Conservation (phyloP, 2,113 vertebrate species). For the Hippocampus barbouri region DNA sequence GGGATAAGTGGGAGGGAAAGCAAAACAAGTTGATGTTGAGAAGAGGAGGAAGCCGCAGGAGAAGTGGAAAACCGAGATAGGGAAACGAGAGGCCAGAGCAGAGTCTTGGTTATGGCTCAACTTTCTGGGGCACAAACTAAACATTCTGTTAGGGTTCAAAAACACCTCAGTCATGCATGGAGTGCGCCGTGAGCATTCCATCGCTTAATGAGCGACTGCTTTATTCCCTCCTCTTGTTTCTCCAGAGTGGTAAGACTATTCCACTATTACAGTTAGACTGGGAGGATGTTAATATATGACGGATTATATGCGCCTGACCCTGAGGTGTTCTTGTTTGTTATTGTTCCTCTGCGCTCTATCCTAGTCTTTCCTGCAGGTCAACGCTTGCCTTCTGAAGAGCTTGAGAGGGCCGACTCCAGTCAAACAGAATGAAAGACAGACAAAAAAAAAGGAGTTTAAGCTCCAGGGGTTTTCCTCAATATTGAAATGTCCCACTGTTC, state of each 20-base stretch:
- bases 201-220: conserved; percentile 34
- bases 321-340: conserved; percentile 48
- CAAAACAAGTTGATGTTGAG: conserved; percentile 66
- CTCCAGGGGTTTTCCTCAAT: conserved; percentile 50
- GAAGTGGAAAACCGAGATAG: conserved; percentile 61
- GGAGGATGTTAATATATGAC: conserved; percentile 46
- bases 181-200: conserved; percentile 41
- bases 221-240: conserved; percentile 33
- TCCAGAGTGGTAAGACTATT: conserved; percentile 25
- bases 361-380: conserved; percentile 39
- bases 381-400: conserved; percentile 30
- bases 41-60: conserved; percentile 52
- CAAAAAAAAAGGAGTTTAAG: conserved; percentile 27
- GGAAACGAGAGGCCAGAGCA: conserved; percentile 52
- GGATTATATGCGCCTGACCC: conserved; percentile 44
- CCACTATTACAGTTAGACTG: conserved; percentile 28
- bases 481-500: conserved; percentile 63
- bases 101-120: conserved; percentile 31
- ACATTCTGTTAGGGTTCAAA: conserved; percentile 1
- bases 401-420: conserved; percentile 28
- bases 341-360: conserved; percentile 41
- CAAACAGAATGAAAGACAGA: conserved; percentile 41
- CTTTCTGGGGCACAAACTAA: conserved; percentile 36
- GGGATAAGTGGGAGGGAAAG: conserved; percentile 59
- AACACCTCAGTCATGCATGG: conserved; percentile 22